A percentile compares a stretch with the other conserved stretches of the same genome.
Conservation (phyloP, 2,888 invertebrate genomes). For the Diabrotica balteata region DNA sequence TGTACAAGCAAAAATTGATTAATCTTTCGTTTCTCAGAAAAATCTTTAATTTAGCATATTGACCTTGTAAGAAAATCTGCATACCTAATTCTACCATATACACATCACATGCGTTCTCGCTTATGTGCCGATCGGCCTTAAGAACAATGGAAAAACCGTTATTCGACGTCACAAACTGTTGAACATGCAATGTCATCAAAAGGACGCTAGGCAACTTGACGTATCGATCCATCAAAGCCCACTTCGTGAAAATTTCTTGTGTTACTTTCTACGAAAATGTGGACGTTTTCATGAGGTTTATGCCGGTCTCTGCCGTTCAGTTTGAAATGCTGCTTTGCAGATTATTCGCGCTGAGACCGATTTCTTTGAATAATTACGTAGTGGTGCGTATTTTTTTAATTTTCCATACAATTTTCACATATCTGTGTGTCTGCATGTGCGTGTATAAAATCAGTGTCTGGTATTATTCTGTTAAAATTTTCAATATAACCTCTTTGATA, state of each 20-base stretch:
- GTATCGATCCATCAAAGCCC: constrained; percentile 43
- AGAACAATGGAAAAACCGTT: constrained; percentile 4
- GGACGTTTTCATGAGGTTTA: constrained; percentile 27
- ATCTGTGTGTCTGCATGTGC: neutral
- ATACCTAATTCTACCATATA: neutral
- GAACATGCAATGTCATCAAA: constrained; percentile 57
- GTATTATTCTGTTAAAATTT: neutral
- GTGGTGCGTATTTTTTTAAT: constrained; percentile 48
- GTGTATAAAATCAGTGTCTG: neutral
- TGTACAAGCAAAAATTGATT: too few relatives aligned
- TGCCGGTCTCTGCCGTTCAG: constrained; percentile 23
- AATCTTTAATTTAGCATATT: neutral
- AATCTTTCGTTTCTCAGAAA: too few relatives aligned
- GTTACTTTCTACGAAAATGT: constrained; percentile 19
- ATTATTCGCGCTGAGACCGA: constrained; percentile 57
- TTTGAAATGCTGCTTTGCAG: constrained; percentile 59
- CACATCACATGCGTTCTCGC: constrained; percentile 10
- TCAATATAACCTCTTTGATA: neutral
- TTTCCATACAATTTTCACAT: neutral
- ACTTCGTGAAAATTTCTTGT: constrained; percentile 18
- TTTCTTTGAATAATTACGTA: constrained; percentile 54
- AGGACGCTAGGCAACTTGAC: constrained; percentile 36
- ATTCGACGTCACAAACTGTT: constrained; percentile 45
- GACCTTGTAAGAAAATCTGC: constrained; percentile 8
- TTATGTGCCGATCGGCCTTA: neutral